Percentiles rank a stretch among this genome's conserved stretches.
Evolutionary conservation across 2,797 vertebrate genomes (phyloP).

Genomic region (Lepidocolaptes lacrymiger): DNA sequence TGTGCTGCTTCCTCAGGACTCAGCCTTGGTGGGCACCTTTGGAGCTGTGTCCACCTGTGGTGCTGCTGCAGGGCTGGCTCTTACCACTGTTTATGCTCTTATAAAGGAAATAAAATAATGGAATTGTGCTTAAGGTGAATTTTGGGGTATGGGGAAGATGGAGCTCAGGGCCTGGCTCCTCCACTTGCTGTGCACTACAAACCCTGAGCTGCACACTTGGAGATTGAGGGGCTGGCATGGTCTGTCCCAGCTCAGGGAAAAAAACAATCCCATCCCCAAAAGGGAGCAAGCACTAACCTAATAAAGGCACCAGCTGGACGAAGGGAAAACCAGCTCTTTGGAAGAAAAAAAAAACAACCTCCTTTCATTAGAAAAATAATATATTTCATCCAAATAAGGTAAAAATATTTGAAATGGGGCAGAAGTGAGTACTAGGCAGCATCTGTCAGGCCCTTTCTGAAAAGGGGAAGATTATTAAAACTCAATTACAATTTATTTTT

Average conservation of each 20-base stretch:
- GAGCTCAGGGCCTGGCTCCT: neutral
- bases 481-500: conserved; percentile 76
- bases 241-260: conserved; percentile 59
- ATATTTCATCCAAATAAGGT: conserved; percentile 88
- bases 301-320: conserved; percentile 81
- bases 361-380: conserved; percentile 87
- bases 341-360: conserved; percentile 59
- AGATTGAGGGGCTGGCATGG: conserved; percentile 63
- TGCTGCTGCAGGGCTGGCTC: neutral
- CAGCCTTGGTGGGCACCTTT: neutral
- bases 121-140: neutral
- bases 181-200: conserved; percentile 8
- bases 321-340: conserved; percentile 73
- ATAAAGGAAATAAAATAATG: neutral
- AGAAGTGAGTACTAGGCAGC: conserved; percentile 78
- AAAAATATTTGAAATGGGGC: conserved; percentile 86
- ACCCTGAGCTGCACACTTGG: conserved; percentile 7
- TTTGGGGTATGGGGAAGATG: neutral
- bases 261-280: conserved; percentile 75
- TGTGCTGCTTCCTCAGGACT: neutral
- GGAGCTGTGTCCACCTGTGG: neutral
- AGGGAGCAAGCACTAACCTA: conserved; percentile 77
- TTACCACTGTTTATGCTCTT: fast-evolving
- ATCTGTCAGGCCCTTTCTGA: conserved; percentile 76
- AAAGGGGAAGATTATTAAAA: conserved; percentile 76